Evolutionary conservation across 2,888 invertebrate species (phyloP).

Genomic region (Allygus modestus): DNA sequence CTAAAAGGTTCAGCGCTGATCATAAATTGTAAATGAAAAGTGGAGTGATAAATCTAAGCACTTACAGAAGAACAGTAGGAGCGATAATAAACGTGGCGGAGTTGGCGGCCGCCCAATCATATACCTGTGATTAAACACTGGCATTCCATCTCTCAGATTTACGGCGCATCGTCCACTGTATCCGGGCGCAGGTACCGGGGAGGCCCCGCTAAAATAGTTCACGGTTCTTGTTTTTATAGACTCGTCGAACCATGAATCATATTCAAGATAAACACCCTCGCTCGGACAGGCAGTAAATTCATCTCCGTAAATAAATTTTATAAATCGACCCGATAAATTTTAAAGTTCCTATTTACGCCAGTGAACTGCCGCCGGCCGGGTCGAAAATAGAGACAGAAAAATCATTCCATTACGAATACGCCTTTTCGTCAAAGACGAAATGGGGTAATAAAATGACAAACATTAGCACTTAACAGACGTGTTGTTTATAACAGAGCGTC

Average conservation of each 20-base stretch:
- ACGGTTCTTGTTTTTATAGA: slow-evolving; percentile 47
- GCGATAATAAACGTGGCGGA: slow-evolving; percentile 17
- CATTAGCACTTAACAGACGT: slow-evolving; percentile 57
- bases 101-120: slow-evolving; percentile 27
- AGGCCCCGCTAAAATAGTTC: slow-evolving; percentile 37
- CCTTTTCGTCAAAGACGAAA: slow-evolving; percentile 56
- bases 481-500: slow-evolving; percentile 27
- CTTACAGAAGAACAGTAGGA: slow-evolving; percentile 41
- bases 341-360: slow-evolving; percentile 34
- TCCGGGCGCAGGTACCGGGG: neutral
- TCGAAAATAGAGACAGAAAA: slow-evolving; percentile 57
- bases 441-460: slow-evolving; percentile 41
- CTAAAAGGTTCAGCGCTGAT: neutral
- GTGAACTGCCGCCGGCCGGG: slow-evolving; percentile 27
- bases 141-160: slow-evolving; percentile 49
- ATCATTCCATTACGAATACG: slow-evolving; percentile 57
- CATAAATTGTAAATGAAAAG: slow-evolving; percentile 37
- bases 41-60: slow-evolving; percentile 49
- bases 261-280: slow-evolving; percentile 63
- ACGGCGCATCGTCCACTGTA: neutral
- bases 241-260: slow-evolving; percentile 57
- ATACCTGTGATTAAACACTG: slow-evolving; percentile 42
- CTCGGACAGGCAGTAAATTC: slow-evolving; percentile 56
- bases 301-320: slow-evolving; percentile 60
- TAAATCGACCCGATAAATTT: slow-evolving; percentile 56